A percentile compares a stretch with the other conserved stretches of the same genome.
phyloP scores from a whole-genome alignment of 2,113 vertebrate species.

The Progne subis region DNA sequence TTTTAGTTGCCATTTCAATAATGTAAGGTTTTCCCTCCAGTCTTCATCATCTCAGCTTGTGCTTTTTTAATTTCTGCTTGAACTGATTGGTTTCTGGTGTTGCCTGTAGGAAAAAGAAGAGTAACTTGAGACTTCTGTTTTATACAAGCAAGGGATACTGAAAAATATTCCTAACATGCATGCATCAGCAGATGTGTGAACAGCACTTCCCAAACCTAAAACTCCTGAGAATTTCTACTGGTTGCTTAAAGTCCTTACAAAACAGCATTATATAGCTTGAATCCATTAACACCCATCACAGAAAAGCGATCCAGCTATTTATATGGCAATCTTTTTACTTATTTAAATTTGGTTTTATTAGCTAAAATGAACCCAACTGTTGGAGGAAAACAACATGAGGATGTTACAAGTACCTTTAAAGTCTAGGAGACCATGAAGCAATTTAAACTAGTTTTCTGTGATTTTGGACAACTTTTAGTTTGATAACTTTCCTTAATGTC shows the following conservation, averaged over 20 bases:
- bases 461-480: not conserved
- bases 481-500: not conserved
- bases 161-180: not conserved
- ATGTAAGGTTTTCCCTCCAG: not conserved
- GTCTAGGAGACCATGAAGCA: not conserved
- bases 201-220: not conserved
- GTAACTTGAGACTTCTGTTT: not conserved
- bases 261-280: not conserved
- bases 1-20: not conserved
- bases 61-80: not conserved
- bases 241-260: not conserved
- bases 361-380: slow-evolving; percentile 1
- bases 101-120: not conserved
- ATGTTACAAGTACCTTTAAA: slow-evolving; percentile 8
- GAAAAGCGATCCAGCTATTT: slow-evolving; percentile 1
- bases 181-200: not conserved
- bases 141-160: not conserved
- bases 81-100: not conserved
- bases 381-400: not conserved
- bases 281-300: not conserved
- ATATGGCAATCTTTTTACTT: not conserved
- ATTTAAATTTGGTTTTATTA: not conserved
- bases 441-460: not conserved
- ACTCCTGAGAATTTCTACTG: not conserved
- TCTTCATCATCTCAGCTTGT: not conserved